Conservation (phyloP, 2,113 vertebrate genomes). For the Solea solea region DNA sequence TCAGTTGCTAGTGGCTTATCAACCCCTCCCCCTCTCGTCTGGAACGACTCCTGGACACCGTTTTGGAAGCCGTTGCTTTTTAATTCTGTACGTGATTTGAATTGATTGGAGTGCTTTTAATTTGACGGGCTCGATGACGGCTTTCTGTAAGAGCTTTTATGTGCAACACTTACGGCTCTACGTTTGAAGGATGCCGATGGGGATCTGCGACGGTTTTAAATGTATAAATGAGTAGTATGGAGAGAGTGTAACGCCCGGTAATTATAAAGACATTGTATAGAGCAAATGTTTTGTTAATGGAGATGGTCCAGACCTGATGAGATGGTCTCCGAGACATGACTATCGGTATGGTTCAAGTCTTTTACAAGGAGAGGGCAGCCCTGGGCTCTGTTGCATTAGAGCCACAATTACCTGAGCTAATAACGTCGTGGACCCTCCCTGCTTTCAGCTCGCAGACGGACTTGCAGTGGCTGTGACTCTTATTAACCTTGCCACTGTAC, state of each 20-base stretch:
- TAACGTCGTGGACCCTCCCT: constrained; percentile 31
- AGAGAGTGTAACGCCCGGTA: neutral
- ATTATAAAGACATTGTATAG: neutral
- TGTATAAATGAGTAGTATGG: no score
- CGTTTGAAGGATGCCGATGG: no score
- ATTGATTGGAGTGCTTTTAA: no score
- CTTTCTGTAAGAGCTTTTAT: no score
- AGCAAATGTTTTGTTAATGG: constrained; percentile 9
- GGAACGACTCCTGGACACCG: no score
- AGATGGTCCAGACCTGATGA: constrained; percentile 16
- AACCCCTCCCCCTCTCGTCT: no score
- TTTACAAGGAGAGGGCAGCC: constrained; percentile 55
- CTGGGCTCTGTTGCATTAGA: constrained; percentile 42
- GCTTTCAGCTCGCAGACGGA: constrained; percentile 34
- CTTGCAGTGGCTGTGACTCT: constrained; percentile 54
- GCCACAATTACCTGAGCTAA: constrained; percentile 59
- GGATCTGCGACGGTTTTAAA: no score
- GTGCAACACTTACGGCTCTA: no score
- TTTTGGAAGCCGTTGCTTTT: no score
- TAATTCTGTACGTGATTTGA: no score
- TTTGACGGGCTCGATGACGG: no score
- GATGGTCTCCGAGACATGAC: constrained; percentile 17
- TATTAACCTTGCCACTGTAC: constrained; percentile 66
- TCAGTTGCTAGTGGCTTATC: no score
- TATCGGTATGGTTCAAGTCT: constrained; percentile 38